Conservation (phyloP, 1,140 invertebrate species). For the Potamilus streckersoni region DNA sequence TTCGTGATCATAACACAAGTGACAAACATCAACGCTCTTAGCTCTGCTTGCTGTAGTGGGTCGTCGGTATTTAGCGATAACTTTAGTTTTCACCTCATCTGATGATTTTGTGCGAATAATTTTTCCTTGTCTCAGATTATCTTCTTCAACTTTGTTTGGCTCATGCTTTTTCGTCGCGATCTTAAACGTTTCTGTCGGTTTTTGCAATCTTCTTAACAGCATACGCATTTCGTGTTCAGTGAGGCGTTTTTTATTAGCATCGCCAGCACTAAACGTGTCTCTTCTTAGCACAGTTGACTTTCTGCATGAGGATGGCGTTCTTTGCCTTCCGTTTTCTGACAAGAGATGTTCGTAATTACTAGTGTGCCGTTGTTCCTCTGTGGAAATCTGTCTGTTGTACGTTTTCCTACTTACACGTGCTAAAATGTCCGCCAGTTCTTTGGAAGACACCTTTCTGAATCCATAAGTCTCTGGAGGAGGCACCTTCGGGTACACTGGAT, state of each 20-base stretch:
- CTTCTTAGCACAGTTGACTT: slow-evolving; percentile 29
- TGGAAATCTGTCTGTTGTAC: slow-evolving; percentile 35
- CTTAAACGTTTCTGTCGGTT: slow-evolving; percentile 6
- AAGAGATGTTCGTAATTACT: slow-evolving; percentile 36
- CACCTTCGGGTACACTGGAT: background rate
- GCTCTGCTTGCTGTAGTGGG: slow-evolving; percentile 46
- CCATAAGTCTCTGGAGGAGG: slow-evolving; percentile 22
- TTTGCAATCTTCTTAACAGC: slow-evolving; percentile 36
- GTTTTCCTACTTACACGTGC: slow-evolving; percentile 34
- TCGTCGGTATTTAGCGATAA: slow-evolving; percentile 29
- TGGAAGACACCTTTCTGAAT: slow-evolving; percentile 23
- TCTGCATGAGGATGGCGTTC: slow-evolving; percentile 29
- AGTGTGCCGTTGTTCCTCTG: slow-evolving; percentile 34
- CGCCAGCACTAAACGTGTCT: slow-evolving; percentile 12
- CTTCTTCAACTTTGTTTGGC: slow-evolving; percentile 20
- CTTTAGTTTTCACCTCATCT: slow-evolving; percentile 24
- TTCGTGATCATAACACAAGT: slow-evolving; percentile 46
- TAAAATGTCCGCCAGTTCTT: slow-evolving; percentile 37
- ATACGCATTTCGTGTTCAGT: slow-evolving; percentile 39
- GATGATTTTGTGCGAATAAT: slow-evolving; percentile 36
- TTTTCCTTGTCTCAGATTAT: slow-evolving; percentile 40
- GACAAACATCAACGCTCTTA: slow-evolving; percentile 38
- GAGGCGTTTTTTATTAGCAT: slow-evolving; percentile 15
- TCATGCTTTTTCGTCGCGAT: slow-evolving; percentile 21
- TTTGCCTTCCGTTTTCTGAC: slow-evolving; percentile 12